Evolutionary conservation across 2,797 vertebrate genomes (phyloP).

Genomic region (Graptemys geographica): DNA sequence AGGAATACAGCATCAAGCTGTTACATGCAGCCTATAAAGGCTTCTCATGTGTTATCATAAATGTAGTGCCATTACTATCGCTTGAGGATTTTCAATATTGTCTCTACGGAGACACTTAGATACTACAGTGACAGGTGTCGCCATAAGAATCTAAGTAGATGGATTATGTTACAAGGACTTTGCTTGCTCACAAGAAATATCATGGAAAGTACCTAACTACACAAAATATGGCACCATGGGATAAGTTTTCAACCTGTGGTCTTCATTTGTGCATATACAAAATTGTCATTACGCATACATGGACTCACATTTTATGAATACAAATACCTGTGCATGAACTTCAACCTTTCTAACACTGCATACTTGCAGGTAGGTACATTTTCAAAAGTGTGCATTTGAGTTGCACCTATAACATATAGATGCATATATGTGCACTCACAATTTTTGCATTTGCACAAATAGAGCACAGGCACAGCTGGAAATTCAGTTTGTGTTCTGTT

Average conservation of each 20-base stretch:
- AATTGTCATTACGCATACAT: no score
- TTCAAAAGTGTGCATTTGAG: not conserved
- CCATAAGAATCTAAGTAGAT: not conserved
- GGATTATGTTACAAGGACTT: slow-evolving; percentile 13
- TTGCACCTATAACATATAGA: not conserved
- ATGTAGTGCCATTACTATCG: slow-evolving; percentile 26
- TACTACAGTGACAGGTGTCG: slow-evolving; percentile 12
- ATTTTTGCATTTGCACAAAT: not conserved
- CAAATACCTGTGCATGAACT: no score
- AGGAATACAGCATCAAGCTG: not conserved
- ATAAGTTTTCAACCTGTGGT: no score
- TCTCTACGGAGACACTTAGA: not conserved
- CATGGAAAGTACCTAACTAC: not conserved
- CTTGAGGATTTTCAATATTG: slow-evolving; percentile 17
- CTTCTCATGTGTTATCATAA: slow-evolving; percentile 21
- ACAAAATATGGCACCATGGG: not conserved
- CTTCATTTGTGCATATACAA: no score
- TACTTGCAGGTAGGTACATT: no score
- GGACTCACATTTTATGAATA: no score
- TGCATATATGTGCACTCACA: not conserved
- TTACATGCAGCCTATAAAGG: not conserved
- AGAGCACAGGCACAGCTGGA: not conserved
- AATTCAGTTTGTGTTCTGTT: not conserved
- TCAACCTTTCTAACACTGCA: no score
- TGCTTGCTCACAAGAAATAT: not conserved